Conservation (phyloP, 1,140 invertebrate species). For the Bombus breviceps region DNA sequence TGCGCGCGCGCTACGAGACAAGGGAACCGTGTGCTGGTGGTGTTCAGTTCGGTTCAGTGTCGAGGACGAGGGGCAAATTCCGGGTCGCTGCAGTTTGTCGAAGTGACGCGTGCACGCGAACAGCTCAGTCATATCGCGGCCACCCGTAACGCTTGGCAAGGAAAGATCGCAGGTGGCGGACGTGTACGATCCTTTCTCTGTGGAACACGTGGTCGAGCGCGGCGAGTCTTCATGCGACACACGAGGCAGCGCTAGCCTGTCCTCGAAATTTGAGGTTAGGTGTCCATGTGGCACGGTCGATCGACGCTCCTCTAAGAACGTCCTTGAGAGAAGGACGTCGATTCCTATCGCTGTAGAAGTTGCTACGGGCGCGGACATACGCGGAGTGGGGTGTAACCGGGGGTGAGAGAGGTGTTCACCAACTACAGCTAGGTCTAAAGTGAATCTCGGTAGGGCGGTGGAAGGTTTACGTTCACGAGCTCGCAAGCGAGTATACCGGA, state of each 20-base stretch:
- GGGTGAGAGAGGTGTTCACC: constrained; percentile 24
- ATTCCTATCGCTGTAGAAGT: constrained; percentile 20
- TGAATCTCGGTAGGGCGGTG: constrained; percentile 22
- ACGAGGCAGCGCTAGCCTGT: constrained; percentile 32
- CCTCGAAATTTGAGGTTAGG: constrained; percentile 55
- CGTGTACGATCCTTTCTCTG: not conserved
- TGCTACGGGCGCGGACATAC: constrained; percentile 43
- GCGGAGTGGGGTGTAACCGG: constrained; percentile 42
- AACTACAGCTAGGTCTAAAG: constrained; percentile 34
- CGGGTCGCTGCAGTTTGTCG: not conserved
- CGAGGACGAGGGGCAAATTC: not conserved
- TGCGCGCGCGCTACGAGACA: not conserved
- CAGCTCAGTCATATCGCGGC: not conserved
- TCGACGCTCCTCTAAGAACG: not conserved
- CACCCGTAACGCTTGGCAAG: not conserved
- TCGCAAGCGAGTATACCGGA: not conserved
- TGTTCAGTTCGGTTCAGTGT: not conserved
- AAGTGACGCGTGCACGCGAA: not conserved
- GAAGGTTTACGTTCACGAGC: constrained; percentile 23
- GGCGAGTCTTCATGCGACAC: not conserved
- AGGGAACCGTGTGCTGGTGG: not conserved
- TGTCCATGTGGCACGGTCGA: constrained; percentile 20
- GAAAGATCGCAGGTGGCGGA: not conserved
- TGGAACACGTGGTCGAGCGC: constrained; percentile 45
- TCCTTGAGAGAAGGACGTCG: constrained; percentile 8